Conservation (phyloP, 2,113 vertebrate genomes). For the Miniopterus natalensis region DNA sequence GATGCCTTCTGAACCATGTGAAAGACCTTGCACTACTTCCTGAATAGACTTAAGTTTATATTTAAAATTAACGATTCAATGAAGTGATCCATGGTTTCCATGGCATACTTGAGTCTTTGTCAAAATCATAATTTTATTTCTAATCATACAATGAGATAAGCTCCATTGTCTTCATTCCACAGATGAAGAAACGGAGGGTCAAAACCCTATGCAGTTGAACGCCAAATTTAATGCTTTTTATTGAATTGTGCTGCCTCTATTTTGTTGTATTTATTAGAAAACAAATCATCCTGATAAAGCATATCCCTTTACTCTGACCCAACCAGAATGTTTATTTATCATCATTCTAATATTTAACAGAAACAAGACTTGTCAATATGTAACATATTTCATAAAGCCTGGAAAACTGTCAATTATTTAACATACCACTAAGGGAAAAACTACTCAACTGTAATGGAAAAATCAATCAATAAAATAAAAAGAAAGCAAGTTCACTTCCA, state of each 20-base stretch:
- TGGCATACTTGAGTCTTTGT: background rate
- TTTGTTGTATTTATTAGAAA: constrained; percentile 31
- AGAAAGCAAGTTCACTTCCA: background rate
- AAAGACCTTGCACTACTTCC: background rate
- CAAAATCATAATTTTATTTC: background rate
- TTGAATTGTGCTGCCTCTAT: background rate
- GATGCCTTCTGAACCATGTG: background rate
- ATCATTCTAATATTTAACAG: background rate
- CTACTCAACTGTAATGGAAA: background rate
- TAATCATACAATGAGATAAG: background rate
- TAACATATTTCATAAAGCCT: constrained; percentile 41
- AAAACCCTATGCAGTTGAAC: background rate
- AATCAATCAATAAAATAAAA: background rate
- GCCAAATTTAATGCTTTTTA: background rate
- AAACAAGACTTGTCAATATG: background rate
- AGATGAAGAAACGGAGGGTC: background rate
- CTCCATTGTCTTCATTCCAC: background rate
- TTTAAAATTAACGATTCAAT: background rate
- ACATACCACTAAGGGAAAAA: background rate
- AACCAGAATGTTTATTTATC: background rate
- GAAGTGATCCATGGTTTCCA: background rate
- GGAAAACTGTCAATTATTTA: constrained; percentile 16
- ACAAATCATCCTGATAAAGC: background rate
- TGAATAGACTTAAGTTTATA: background rate
- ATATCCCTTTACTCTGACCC: background rate